Conservation (phyloP, 2,113 vertebrate species). For the Balaenoptera acutorostrata region DNA sequence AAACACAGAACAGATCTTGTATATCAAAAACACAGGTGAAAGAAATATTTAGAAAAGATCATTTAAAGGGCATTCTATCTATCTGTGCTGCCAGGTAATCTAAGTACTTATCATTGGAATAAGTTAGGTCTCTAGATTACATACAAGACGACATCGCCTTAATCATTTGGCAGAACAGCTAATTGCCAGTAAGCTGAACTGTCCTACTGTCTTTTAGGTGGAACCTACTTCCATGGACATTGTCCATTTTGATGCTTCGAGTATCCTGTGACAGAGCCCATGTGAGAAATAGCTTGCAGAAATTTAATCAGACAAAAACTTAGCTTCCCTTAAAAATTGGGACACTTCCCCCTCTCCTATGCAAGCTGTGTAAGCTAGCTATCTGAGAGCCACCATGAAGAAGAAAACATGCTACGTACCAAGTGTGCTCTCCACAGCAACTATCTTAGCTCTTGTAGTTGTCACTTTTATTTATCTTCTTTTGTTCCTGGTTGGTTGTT, state of each 20-base stretch:
- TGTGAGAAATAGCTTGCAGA: not conserved
- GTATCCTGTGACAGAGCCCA: not conserved
- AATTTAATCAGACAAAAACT: not conserved
- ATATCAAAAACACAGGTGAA: not conserved
- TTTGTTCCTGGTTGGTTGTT: not conserved
- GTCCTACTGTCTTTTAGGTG: not conserved
- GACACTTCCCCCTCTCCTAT: too few relatives aligned
- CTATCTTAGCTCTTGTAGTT: not conserved
- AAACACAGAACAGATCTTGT: not conserved
- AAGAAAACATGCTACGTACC: not conserved
- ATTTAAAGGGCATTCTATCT: not conserved
- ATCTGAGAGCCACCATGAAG: not conserved
- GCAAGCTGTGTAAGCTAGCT: not conserved
- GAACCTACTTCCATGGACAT: not conserved
- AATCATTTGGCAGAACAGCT: not conserved
- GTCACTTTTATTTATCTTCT: not conserved
- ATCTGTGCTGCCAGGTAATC: not conserved
- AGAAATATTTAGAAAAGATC: not conserved
- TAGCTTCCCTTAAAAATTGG: not conserved
- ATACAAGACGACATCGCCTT: fast-evolving
- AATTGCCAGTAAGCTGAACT: not conserved
- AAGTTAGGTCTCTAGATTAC: not conserved
- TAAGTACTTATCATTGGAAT: not conserved
- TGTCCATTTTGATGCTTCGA: not conserved
- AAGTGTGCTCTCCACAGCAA: not conserved